Evolutionary conservation across 2,797 vertebrate species (phyloP).

Genomic region (Parauchenoglanis ngamensis): DNA sequence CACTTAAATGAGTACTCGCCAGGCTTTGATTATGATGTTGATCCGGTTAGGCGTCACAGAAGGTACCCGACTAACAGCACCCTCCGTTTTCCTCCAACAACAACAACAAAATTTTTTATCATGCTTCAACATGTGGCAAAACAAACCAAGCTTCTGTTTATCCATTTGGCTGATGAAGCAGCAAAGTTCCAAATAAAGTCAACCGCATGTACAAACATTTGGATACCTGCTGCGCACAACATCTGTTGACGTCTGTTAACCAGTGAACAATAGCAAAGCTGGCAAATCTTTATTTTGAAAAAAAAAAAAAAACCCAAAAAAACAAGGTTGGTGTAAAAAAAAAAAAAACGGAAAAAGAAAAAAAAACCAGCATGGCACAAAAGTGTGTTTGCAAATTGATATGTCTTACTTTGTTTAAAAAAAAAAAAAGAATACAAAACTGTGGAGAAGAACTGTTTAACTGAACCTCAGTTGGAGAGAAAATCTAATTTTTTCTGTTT

Average conservation of each 20-base stretch:
- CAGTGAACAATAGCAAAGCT: conserved; percentile 41
- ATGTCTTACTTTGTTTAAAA: conserved; percentile 13
- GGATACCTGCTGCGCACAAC: conserved; percentile 37
- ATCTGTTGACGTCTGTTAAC: conserved; percentile 38
- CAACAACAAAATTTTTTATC: conserved; percentile 40
- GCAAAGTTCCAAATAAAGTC: conserved; percentile 39
- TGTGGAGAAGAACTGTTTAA: conserved; percentile 5
- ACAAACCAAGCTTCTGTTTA: conserved; percentile 25
- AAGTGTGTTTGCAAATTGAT: conserved; percentile 18
- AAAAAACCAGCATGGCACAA: conserved; percentile 9
- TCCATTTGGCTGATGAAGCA: conserved; percentile 35
- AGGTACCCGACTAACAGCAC: conserved; percentile 1
- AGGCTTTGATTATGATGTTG: not conserved
- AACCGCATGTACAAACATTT: conserved; percentile 31
- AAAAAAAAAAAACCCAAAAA: conserved; percentile 1
- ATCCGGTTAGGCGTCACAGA: not conserved
- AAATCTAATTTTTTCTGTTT: not conserved
- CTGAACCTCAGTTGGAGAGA: conserved; percentile 10
- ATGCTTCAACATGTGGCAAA: conserved; percentile 15
- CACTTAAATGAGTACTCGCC: not conserved
- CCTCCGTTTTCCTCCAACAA: not conserved
- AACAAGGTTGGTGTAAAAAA: not conserved
- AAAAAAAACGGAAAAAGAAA: not conserved
- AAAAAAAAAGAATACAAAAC: conserved; percentile 9
- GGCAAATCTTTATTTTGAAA: conserved; percentile 25